These are phyloP conservation scores for Andrena hattorfiana DNA, from an alignment of 2,888 invertebrate genomes.

Conservation along the genomic window DNA sequence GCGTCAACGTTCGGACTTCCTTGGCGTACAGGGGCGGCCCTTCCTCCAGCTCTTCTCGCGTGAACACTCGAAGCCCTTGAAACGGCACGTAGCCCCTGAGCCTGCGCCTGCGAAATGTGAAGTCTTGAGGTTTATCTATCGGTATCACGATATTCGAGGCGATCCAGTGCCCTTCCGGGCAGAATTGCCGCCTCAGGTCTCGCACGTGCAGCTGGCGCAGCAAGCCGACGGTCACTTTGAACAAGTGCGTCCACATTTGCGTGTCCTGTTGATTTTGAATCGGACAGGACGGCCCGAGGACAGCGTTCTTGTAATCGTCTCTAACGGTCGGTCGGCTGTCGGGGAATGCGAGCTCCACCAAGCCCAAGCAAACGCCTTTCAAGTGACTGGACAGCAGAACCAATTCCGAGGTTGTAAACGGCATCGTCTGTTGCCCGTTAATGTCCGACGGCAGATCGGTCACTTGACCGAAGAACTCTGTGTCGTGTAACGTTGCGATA, in stretches of 20 bases:
- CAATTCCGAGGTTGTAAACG: slow-evolving; percentile 91
- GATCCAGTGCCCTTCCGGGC: slow-evolving; percentile 90
- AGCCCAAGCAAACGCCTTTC: slow-evolving; percentile 92
- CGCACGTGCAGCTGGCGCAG: slow-evolving; percentile 94
- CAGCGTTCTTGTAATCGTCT: slow-evolving; percentile 88
- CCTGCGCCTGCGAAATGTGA: slow-evolving; percentile 85
- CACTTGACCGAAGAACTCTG: slow-evolving; percentile 90
- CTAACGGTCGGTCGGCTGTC: slow-evolving; percentile 89
- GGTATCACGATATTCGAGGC: slow-evolving; percentile 85
- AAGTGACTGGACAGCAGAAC: slow-evolving; percentile 90
- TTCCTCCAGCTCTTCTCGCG: slow-evolving; percentile 89
- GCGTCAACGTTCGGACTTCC: slow-evolving; percentile 94
- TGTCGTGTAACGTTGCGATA: slow-evolving; percentile 93
- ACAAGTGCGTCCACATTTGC: slow-evolving; percentile 92
- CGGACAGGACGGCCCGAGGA: slow-evolving; percentile 75
- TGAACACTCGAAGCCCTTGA: slow-evolving; percentile 86
- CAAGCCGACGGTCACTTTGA: slow-evolving; percentile 92
- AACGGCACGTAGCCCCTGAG: slow-evolving; percentile 86
- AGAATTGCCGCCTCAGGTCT: slow-evolving; percentile 93
- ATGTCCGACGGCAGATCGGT: slow-evolving; percentile 59
- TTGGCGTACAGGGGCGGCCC: slow-evolving; percentile 94
- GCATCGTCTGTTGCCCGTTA: slow-evolving; percentile 85
- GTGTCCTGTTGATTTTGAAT: slow-evolving; percentile 84
- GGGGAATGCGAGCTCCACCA: slow-evolving; percentile 94
- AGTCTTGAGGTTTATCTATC: slow-evolving; percentile 86